These are phyloP conservation scores for Ganaspis sp. DNA, from an alignment of 1,140 invertebrate genomes.

Conservation along the genomic window DNA sequence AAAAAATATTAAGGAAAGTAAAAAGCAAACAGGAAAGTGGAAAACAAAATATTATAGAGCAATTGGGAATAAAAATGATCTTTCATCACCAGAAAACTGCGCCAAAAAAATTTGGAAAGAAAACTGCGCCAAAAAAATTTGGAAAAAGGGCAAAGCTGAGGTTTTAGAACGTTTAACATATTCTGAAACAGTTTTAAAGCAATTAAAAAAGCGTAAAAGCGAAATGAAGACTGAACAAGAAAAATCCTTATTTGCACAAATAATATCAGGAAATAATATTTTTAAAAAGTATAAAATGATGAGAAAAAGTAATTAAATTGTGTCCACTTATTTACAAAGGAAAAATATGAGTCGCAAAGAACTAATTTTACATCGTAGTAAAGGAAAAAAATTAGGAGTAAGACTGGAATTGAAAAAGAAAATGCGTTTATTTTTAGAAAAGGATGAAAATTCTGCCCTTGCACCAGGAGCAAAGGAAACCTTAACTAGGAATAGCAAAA, in stretches of 20 bases:
- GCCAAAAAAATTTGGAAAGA: too few species aligned
- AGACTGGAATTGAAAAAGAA: constrained; percentile 21
- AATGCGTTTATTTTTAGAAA: constrained; percentile 48
- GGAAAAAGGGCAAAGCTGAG: background rate
- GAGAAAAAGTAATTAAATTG: background rate
- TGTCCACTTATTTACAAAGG: constrained; percentile 4
- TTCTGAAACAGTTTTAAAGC: constrained; percentile 16
- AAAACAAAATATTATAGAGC: constrained; percentile 13
- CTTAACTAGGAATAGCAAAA: constrained; percentile 48
- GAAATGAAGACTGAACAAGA: constrained; percentile 33
- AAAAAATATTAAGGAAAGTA: too few species aligned
- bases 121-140: constrained; percentile 15
- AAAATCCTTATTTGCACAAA: constrained; percentile 33
- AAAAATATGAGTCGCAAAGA: background rate
- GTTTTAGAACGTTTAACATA: constrained; percentile 2
- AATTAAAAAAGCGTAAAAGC: constrained; percentile 18
- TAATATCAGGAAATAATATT: constrained; percentile 30
- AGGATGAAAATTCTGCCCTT: constrained; percentile 47
- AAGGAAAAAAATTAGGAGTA: constrained; percentile 29
- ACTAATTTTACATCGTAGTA: background rate
- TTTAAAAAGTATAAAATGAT: constrained; percentile 31
- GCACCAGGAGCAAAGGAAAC: constrained; percentile 54
- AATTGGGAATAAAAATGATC: background rate
- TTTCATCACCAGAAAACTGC: background rate
- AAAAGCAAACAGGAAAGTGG: too few species aligned